Percentiles rank a stretch among this genome's conserved stretches.
Conservation (phyloP, 2,888 invertebrate genomes). For the Rosalia funebris region DNA sequence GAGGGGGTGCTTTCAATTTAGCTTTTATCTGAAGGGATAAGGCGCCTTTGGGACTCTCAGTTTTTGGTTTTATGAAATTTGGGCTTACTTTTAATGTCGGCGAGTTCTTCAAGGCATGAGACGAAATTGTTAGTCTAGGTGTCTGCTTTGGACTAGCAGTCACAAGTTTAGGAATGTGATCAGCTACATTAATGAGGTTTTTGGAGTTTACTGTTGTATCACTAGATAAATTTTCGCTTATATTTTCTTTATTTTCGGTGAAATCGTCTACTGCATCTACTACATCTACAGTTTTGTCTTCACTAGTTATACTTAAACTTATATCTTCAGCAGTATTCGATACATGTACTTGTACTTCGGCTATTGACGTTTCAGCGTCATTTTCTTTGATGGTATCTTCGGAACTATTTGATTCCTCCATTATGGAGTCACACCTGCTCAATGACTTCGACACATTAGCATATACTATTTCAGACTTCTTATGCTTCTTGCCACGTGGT, state of each 20-base stretch:
- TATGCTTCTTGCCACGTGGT: constrained; percentile 64
- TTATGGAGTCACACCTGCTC: constrained; percentile 40
- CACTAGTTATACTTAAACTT: neutral
- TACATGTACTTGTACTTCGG: constrained; percentile 55
- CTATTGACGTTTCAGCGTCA: constrained; percentile 48
- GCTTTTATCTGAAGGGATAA: constrained; percentile 59
- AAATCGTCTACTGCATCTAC: neutral
- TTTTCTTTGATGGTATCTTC: constrained; percentile 50
- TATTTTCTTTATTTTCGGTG: constrained; percentile 5
- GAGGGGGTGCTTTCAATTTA: constrained; percentile 53
- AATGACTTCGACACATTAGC: constrained; percentile 52
- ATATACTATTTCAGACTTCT: constrained; percentile 54
- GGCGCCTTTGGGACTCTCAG: constrained; percentile 59
- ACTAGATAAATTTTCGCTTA: neutral
- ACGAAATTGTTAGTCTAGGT: constrained; percentile 34
- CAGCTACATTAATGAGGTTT: constrained; percentile 13
- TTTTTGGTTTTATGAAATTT: constrained; percentile 65
- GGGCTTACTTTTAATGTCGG: constrained; percentile 70
- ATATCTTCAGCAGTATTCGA: constrained; percentile 12
- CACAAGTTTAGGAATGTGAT: constrained; percentile 45
- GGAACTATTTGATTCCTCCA: constrained; percentile 41
- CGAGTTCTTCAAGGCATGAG: constrained; percentile 52
- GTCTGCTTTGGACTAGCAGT: constrained; percentile 42
- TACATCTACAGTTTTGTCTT: constrained; percentile 1
- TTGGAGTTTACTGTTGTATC: neutral